Evolutionary conservation across 1,140 invertebrate species (phyloP).

Genomic region (Calephelis virginiensis): DNA sequence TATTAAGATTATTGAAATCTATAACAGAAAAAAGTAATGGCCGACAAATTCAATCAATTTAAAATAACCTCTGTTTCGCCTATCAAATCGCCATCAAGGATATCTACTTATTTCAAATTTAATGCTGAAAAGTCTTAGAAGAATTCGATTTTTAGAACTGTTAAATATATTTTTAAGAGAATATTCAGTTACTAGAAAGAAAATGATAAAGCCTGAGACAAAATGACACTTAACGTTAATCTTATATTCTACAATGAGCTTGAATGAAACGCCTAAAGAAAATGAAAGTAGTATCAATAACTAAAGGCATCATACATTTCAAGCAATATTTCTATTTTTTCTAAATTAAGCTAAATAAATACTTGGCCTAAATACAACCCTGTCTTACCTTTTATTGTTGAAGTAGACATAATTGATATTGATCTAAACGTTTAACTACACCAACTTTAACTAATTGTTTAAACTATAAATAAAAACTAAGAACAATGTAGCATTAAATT

Average conservation of each 20-base stretch:
- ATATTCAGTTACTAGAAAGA: not conserved
- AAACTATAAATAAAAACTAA: too few species aligned
- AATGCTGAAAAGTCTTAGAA: too few species aligned
- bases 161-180: not conserved
- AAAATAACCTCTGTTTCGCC: too few species aligned
- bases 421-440: not conserved
- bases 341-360: constrained; percentile 56
- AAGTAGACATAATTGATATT: constrained; percentile 32
- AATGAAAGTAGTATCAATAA: not conserved
- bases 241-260: constrained; percentile 10
- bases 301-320: constrained; percentile 14
- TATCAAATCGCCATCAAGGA: too few species aligned
- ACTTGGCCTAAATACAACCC: constrained; percentile 60
- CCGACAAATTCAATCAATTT: too few species aligned
- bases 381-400: constrained; percentile 43
- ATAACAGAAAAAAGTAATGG: too few species aligned
- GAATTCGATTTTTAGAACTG: not conserved
- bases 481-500: not conserved
- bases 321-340: constrained; percentile 33
- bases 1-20: too few species aligned
- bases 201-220: not conserved
- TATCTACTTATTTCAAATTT: too few species aligned
- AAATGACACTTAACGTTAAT: not conserved
- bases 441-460: too few species aligned
- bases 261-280: not conserved